Conservation (phyloP, 2,888 invertebrate species). For the Ichneumoninae sp. region DNA sequence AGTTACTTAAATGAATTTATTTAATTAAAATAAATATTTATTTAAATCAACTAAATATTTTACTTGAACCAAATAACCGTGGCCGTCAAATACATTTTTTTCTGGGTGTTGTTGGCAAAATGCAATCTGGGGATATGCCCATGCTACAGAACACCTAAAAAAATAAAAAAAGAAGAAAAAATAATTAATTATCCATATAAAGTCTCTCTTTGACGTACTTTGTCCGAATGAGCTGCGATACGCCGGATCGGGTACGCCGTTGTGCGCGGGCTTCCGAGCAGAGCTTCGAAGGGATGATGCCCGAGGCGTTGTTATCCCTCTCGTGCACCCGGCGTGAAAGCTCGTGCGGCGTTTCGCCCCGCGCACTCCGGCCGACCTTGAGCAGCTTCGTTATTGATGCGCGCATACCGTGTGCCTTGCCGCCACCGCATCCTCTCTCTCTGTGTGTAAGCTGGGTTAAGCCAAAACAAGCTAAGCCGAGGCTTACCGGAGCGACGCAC, state of each 20-base stretch:
- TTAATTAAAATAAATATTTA: too few species aligned
- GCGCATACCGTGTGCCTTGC: slow-evolving; percentile 40
- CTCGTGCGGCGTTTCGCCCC: slow-evolving; percentile 41
- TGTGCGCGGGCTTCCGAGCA: slow-evolving; percentile 26
- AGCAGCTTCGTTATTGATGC: slow-evolving; percentile 60
- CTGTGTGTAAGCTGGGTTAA: slow-evolving; percentile 46
- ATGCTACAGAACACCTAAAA: background rate
- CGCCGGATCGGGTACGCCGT: slow-evolving; percentile 56
- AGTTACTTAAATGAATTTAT: too few species aligned
- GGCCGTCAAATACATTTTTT: too few species aligned
- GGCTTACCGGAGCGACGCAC: slow-evolving; percentile 31
- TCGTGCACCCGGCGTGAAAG: slow-evolving; percentile 21
- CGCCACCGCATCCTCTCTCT: background rate
- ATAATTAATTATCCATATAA: background rate
- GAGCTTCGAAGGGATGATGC: slow-evolving; percentile 32
- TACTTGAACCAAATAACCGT: too few species aligned
- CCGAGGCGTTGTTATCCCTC: slow-evolving; percentile 42
- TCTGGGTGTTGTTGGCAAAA: too few species aligned
- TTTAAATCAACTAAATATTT: too few species aligned
- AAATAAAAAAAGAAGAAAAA: background rate
- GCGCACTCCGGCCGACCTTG: slow-evolving; percentile 44
- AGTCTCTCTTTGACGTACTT: slow-evolving; percentile 34
- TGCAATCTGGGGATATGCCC: too few species aligned
- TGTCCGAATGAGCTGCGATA: slow-evolving; percentile 36
- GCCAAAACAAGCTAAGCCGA: slow-evolving; percentile 45